Evolutionary conservation across 2,113 vertebrate genomes (phyloP).

Genomic region (Bettongia penicillata): DNA sequence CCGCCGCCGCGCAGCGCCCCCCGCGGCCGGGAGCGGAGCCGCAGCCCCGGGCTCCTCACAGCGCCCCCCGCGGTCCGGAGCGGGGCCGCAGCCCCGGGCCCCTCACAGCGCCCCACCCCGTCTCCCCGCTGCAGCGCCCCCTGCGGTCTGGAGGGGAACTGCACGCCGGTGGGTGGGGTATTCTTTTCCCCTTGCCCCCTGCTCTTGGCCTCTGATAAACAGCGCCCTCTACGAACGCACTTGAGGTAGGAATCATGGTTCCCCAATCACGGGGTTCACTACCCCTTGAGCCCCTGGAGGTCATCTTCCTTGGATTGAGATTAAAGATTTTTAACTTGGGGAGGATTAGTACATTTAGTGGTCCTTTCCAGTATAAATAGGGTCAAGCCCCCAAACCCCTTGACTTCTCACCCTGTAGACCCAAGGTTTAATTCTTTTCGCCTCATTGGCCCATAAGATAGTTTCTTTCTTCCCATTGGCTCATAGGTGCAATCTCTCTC

Average conservation of each 20-base stretch:
- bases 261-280: neutral
- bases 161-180: slow-evolving; percentile 50
- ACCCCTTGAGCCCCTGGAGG: neutral
- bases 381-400: neutral
- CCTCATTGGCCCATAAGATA: slow-evolving; percentile 28
- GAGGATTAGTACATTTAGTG: neutral
- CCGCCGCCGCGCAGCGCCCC: slow-evolving; percentile 75
- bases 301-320: neutral
- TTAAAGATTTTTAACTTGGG: slow-evolving; percentile 24
- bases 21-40: slow-evolving; percentile 77
- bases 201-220: slow-evolving; percentile 3
- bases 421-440: neutral
- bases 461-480: neutral
- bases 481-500: slow-evolving; percentile 3
- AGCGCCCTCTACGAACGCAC: neutral
- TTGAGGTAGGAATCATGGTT: neutral
- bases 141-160: slow-evolving; percentile 78
- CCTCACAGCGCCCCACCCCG: slow-evolving; percentile 74
- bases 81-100: slow-evolving; percentile 69
- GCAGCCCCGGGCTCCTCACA: slow-evolving; percentile 70
- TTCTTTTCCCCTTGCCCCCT: neutral
- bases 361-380: slow-evolving; percentile 23
- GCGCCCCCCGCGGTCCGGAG: slow-evolving; percentile 73
- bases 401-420: slow-evolving; percentile 49
- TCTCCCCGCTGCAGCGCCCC: slow-evolving; percentile 76